phyloP scores from a whole-genome alignment of 2,113 vertebrate species.

The Nicator chloris region DNA sequence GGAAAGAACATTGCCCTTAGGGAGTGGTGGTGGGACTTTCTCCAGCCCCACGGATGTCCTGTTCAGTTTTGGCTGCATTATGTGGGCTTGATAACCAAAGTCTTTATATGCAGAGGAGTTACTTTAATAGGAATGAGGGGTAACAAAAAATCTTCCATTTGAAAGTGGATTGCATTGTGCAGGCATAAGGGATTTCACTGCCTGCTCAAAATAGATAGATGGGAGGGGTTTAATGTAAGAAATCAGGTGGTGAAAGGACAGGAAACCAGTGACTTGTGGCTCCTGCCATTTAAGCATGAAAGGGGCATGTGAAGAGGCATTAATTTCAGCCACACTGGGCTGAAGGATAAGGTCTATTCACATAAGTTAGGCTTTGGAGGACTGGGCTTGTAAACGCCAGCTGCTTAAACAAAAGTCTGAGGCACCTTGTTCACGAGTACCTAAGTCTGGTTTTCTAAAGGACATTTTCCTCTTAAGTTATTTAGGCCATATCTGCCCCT shows the following conservation, averaged over 20 bases:
- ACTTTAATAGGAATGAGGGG: background rate
- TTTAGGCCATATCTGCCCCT: background rate
- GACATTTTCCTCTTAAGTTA: background rate
- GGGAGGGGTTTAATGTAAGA: background rate
- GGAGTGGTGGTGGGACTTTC: background rate
- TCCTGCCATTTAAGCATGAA: conserved; percentile 19
- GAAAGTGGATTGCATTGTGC: background rate
- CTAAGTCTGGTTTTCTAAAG: background rate
- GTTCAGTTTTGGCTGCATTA: background rate
- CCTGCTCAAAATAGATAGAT: background rate
- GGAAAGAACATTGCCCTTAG: background rate
- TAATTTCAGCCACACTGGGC: background rate
- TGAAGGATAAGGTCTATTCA: conserved; percentile 20
- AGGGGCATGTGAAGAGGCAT: background rate
- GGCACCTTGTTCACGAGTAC: background rate
- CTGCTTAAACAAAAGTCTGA: background rate
- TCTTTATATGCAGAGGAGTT: background rate
- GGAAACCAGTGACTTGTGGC: background rate
- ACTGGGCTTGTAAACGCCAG: background rate
- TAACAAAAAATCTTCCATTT: background rate
- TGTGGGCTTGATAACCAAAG: background rate
- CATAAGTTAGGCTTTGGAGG: background rate
- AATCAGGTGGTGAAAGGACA: background rate
- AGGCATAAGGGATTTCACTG: background rate
- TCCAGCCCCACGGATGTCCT: background rate